Evolutionary conservation across 2,113 vertebrate genomes (phyloP), one percentile per base, ranked within the genome.

Genomic region (Centropus bengalensis): DNA sequence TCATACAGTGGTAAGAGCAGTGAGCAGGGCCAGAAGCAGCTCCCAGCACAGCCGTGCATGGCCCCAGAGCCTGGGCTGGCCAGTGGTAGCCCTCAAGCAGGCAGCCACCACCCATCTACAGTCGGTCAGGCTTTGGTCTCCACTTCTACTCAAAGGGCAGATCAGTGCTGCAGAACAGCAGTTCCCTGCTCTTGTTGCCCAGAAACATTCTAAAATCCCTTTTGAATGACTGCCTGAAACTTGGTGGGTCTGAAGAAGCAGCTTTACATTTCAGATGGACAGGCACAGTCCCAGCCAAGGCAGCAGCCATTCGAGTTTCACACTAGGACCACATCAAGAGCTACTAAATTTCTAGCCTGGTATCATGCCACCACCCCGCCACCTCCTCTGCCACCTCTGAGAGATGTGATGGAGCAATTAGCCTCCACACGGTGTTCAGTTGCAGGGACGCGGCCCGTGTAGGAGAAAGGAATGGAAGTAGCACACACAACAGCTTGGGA

Each of bases 21-120:
- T 1, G 9, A 51, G 33, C 3, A 2, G 54, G 30, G 42, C 64
- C 22, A 54, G 38, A 16, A 45, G 32, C 42, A 44, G 14, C 26
- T 22, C 51, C 64, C 1, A 6, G 20, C 8, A 24, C 36, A 14
- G 51, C 47, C 5, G 1, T 8, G 23, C 28, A 15, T 0, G 1
- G 40, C 52, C 24, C 59, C 2, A 1, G 17, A 16, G 22, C 44
- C 32, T 3, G 1, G 44, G 18, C 68, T 42, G 51, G 33, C 45
- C 42, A 1, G 19, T 3, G 2, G 59, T 26, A 27, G 55, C 62
- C 40, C 23, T n/a, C 78, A 54, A 38, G 9, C 47, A n/a, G 32
- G 30, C 70, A 69, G 40, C 55, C 63, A 56, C 24, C 49, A 47
- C 0, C 2, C 16, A 62, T 28, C 33, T 26, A 42, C 40, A 3